phyloP scores from a whole-genome alignment of 2,113 vertebrate genomes.

The Mobula hypostoma region DNA sequence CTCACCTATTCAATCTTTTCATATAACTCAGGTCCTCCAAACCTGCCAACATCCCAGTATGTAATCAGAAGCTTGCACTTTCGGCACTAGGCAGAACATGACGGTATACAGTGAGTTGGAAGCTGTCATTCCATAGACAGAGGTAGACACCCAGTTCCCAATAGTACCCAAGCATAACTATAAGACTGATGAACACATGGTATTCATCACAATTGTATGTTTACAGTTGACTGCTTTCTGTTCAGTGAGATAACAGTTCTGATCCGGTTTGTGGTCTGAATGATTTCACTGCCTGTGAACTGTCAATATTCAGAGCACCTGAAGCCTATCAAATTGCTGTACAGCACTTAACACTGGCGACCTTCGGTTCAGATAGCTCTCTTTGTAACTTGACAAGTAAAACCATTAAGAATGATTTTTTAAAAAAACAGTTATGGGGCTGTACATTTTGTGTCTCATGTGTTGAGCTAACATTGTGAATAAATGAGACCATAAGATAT shows the following conservation, averaged over 20 bases:
- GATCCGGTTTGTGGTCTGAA: background rate
- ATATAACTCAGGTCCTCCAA: too few species aligned
- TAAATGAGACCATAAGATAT: too few species aligned
- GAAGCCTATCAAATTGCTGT: background rate
- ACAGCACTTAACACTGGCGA: background rate
- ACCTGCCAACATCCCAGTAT: background rate
- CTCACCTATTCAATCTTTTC: too few species aligned
- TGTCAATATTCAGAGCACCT: background rate
- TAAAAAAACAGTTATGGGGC: background rate
- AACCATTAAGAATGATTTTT: background rate
- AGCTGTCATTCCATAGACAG: background rate
- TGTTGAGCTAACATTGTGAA: too few species aligned
- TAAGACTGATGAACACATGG: background rate
- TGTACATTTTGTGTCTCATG: background rate
- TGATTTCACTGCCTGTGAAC: background rate
- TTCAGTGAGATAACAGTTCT: background rate
- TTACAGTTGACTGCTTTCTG: background rate
- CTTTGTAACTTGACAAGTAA: background rate
- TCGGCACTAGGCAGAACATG: too few species aligned
- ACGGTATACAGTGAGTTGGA: background rate
- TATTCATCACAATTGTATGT: background rate
- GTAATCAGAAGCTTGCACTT: background rate
- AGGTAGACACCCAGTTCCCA: background rate
- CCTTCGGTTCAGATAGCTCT: background rate
- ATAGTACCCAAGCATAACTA: background rate